Conservation (phyloP, 2,888 invertebrate genomes). For the Morpho helenor region DNA sequence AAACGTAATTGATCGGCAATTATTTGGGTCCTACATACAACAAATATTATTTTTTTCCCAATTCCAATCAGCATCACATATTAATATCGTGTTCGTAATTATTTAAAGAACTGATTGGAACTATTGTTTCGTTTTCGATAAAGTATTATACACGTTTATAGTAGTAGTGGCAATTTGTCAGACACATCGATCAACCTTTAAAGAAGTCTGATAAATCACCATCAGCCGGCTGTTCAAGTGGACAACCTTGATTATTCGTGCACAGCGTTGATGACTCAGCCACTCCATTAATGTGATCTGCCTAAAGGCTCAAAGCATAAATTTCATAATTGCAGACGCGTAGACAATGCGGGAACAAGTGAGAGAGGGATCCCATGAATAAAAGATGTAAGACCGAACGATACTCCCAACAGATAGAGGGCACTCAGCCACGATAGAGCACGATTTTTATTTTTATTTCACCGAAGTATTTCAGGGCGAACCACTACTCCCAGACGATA, state of each 20-base stretch:
- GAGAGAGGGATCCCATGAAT: conserved; percentile 61
- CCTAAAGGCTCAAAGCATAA: conserved; percentile 70
- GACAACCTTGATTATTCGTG: conserved; percentile 56
- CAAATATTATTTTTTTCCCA: too few species aligned
- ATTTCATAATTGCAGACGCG: conserved; percentile 70
- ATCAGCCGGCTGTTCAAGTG: conserved; percentile 60
- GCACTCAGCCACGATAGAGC: conserved; percentile 43
- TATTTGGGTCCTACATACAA: too few species aligned
- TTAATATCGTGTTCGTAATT: conserved; percentile 1
- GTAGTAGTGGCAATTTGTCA: conserved; percentile 37
- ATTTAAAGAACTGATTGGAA: conserved; percentile 11
- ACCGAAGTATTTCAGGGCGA: conserved; percentile 49
- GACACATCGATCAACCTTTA: conserved; percentile 66
- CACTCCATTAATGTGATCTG: conserved; percentile 44
- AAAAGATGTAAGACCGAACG: conserved; percentile 59
- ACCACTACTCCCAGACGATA: conserved; percentile 38
- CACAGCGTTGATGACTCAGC: conserved; percentile 53
- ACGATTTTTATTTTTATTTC: conserved; percentile 52
- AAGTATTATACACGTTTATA: conserved; percentile 12
- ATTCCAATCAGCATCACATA: background rate
- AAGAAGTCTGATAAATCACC: conserved; percentile 66
- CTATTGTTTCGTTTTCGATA: conserved; percentile 13
- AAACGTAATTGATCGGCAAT: too few species aligned
- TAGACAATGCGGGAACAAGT: conserved; percentile 72
- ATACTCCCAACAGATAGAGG: conserved; percentile 47